Evolutionary conservation across 2,797 vertebrate genomes (phyloP).

Genomic region (Syngnathus rostellatus): DNA sequence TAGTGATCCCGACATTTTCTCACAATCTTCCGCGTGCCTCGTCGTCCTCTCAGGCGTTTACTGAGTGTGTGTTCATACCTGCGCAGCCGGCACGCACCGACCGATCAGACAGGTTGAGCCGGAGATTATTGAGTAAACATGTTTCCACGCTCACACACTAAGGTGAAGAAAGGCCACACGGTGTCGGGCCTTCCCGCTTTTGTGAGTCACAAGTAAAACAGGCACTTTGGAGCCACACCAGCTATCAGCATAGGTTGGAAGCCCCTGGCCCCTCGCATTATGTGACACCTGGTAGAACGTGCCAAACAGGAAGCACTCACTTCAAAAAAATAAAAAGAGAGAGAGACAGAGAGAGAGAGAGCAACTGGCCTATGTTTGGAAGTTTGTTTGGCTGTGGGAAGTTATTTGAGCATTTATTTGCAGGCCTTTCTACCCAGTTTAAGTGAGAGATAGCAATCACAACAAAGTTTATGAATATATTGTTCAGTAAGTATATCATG

Average conservation of each 20-base stretch:
- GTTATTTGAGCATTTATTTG: too few species aligned
- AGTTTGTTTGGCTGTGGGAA: too few species aligned
- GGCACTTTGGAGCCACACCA: background rate
- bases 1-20: background rate
- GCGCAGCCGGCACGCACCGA: conserved; percentile 38
- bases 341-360: too few species aligned
- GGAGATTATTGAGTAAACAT: conserved; percentile 43
- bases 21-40: background rate
- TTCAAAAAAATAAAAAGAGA: background rate
- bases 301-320: conserved; percentile 46
- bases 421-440: too few species aligned
- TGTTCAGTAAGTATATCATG: too few species aligned
- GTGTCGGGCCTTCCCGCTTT: conserved; percentile 1
- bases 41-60: conserved; percentile 15
- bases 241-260: background rate
- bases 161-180: background rate
- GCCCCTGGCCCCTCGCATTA: background rate
- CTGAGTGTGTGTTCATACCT: conserved; percentile 29
- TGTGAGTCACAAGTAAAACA: conserved; percentile 1
- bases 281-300: conserved; percentile 43
- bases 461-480: too few species aligned
- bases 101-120: conserved; percentile 56
- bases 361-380: too few species aligned
- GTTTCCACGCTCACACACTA: background rate
- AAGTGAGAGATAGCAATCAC: too few species aligned